Percentiles rank a stretch among this genome's conserved stretches.
Evolutionary conservation across 1,140 invertebrate species (phyloP).

Genomic region (Papilio aristodemus): DNA sequence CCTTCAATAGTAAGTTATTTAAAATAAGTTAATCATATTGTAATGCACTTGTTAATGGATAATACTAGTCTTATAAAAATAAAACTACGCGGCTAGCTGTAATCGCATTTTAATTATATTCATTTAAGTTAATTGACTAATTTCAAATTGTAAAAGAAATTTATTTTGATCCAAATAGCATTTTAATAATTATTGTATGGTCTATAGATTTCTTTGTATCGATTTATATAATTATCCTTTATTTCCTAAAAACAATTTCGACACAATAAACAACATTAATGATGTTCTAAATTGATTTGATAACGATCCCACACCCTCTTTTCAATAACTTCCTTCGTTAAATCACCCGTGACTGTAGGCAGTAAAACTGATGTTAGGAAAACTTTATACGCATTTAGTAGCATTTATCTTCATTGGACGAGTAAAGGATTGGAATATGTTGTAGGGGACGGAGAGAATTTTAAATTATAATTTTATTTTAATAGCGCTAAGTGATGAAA

Average conservation of each 20-base stretch:
- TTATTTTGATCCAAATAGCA: constrained; percentile 2
- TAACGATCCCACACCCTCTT: constrained; percentile 46
- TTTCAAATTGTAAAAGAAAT: background rate
- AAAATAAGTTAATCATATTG: too few relatives aligned
- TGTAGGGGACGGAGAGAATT: constrained; percentile 18
- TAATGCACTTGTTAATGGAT: too few relatives aligned
- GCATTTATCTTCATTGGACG: constrained; percentile 44
- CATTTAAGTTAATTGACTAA: background rate
- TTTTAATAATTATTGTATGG: background rate
- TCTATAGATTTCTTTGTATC: background rate
- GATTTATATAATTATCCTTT: constrained; percentile 8
- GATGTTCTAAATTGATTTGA: constrained; percentile 34
- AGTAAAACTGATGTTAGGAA: constrained; percentile 51
- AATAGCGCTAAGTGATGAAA: too few relatives aligned
- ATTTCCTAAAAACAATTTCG: constrained; percentile 12
- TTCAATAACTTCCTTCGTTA: constrained; percentile 57
- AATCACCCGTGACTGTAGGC: constrained; percentile 58
- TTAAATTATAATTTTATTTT: background rate
- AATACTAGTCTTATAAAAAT: too few relatives aligned
- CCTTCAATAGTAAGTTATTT: too few relatives aligned
- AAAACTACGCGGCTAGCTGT: too few relatives aligned
- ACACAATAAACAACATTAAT: constrained; percentile 30
- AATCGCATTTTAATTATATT: too few relatives aligned
- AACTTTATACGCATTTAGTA: constrained; percentile 44
- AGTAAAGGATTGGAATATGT: constrained; percentile 37